These are phyloP conservation scores for Mythimna pallens DNA, from an alignment of 2,888 invertebrate genomes.

Conservation along the genomic window DNA sequence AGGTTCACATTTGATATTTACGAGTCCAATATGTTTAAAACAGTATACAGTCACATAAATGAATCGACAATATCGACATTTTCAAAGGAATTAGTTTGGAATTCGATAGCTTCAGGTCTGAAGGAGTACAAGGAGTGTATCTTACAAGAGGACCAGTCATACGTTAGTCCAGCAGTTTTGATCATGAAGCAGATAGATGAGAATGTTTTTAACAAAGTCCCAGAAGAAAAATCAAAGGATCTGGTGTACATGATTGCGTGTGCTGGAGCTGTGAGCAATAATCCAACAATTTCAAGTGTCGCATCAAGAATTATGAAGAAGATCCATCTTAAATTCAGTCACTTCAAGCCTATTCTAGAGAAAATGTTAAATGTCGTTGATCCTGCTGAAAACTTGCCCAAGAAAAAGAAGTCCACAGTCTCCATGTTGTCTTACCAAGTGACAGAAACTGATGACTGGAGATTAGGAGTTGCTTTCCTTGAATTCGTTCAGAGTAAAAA, in stretches of 20 bases:
- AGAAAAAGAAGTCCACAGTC: conserved; percentile 83
- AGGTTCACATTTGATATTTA: conserved; percentile 85
- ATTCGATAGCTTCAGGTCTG: conserved; percentile 90
- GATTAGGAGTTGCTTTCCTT: conserved; percentile 94
- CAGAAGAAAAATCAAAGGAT: conserved; percentile 82
- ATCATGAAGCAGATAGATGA: conserved; percentile 91
- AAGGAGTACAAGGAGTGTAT: conserved; percentile 88
- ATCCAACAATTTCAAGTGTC: conserved; percentile 91
- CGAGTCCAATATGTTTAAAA: conserved; percentile 88
- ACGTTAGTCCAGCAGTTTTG: conserved; percentile 84
- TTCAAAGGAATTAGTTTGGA: conserved; percentile 88
- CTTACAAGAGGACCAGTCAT: conserved; percentile 78
- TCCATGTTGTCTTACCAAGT: conserved; percentile 91
- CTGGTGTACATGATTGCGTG: conserved; percentile 89
- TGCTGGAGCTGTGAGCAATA: conserved; percentile 90
- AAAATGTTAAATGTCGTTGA: conserved; percentile 90
- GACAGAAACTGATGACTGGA: conserved; percentile 93
- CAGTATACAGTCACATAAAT: conserved; percentile 90
- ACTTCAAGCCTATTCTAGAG: conserved; percentile 91
- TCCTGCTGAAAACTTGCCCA: conserved; percentile 78
- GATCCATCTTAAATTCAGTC: conserved; percentile 91
- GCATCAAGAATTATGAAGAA: conserved; percentile 92
- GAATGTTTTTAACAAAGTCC: conserved; percentile 88
- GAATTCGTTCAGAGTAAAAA: conserved; percentile 97
- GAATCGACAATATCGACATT: conserved; percentile 85